Percentiles rank a stretch among this genome's conserved stretches.
phyloP scores from a whole-genome alignment of 1,140 invertebrate genomes.

The Nymphalis io region DNA sequence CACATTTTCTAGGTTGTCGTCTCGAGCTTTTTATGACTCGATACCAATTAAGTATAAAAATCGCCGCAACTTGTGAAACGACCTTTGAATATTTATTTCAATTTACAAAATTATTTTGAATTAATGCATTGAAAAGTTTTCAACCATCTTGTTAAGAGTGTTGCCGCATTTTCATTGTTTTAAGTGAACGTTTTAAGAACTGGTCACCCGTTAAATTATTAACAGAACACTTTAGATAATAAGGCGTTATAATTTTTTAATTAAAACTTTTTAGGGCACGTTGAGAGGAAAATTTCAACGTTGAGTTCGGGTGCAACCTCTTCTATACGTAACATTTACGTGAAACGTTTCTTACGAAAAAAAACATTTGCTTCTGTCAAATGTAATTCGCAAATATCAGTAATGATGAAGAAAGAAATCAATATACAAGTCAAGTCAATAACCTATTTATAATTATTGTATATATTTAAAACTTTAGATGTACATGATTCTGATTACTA shows the following conservation, averaged over 20 bases:
- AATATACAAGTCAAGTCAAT: no score
- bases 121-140: conserved; percentile 18
- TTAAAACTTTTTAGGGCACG: no score
- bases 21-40: background rate
- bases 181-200: conserved; percentile 16
- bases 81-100: conserved; percentile 23
- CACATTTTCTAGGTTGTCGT: background rate
- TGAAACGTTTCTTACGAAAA: no score
- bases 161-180: conserved; percentile 26
- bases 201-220: conserved; percentile 5
- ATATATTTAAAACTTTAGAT: no score
- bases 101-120: conserved; percentile 1
- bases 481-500: no score
- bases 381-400: no score
- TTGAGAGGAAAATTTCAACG: no score
- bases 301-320: no score
- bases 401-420: no score
- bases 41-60: conserved; percentile 18
- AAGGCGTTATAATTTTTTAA: conserved; percentile 5
- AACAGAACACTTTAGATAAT: conserved; percentile 3
- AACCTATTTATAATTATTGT: no score
- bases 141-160: conserved; percentile 14
- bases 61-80: conserved; percentile 1
- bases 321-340: no score
- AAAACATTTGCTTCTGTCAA: no score